Percentiles rank a stretch among this genome's conserved stretches.
phyloP scores from a whole-genome alignment of 2,888 invertebrate species.

The Rotaria sp. region DNA sequence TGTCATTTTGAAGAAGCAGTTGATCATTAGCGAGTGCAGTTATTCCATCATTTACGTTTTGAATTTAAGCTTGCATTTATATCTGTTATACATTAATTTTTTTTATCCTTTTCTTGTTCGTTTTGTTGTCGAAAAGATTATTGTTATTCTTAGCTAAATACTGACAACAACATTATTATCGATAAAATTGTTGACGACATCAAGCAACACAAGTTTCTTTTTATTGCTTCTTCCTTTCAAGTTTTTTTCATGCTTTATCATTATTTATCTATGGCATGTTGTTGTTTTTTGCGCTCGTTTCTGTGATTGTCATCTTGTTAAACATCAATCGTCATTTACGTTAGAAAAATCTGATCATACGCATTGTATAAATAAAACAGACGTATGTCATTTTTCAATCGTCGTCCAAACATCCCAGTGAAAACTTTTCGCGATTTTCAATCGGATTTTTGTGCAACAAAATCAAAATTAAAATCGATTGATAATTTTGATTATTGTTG shows the following conservation, averaged over 20 bases:
- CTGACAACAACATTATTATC: background rate
- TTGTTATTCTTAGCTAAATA: background rate
- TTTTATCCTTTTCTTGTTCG: background rate
- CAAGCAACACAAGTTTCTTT: background rate
- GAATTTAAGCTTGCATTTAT: background rate
- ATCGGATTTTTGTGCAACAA: no score
- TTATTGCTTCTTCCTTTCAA: background rate
- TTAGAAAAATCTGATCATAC: no score
- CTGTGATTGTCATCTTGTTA: background rate
- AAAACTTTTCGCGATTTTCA: no score
- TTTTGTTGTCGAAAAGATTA: background rate
- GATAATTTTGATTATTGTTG: no score
- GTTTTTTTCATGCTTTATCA: background rate
- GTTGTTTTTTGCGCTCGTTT: background rate
- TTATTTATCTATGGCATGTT: background rate
- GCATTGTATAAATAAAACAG: no score
- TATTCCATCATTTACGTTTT: background rate
- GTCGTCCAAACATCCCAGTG: no score
- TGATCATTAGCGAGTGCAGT: background rate
- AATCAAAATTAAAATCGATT: no score
- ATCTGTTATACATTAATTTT: no score
- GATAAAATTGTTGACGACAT: constrained; percentile 11
- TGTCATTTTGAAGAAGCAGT: background rate
- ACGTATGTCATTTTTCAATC: no score
- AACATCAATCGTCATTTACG: constrained; percentile 8